Evolutionary conservation across 2,888 invertebrate species (phyloP), one percentile per base, ranked within the genome.

Genomic region (Tetragnatha montana): DNA sequence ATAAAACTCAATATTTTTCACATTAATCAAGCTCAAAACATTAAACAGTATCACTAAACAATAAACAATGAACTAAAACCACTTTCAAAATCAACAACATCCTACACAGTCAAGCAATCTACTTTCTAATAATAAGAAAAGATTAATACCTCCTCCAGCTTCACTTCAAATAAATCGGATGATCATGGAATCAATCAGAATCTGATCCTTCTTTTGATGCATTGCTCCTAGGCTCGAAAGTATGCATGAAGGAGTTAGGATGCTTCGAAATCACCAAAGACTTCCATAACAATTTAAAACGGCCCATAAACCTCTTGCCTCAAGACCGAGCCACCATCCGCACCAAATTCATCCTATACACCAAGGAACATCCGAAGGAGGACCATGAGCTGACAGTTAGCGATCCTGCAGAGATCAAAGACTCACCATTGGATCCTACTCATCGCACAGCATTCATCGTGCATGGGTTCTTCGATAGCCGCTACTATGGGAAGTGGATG

Each of bases 401-500:
- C 21, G 82, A 92, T 47, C 60, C 73, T 8, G 87, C 79, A 12
- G 71, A 76, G 3, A 85, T 92, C 3, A 82, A 21, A 19, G 75
- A 78, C 12, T 90, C 92, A 0, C 19, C 51, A 4, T 74, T 92
- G 35, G 76, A 91, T 73, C 68, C 88, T 6, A 82, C 50, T 6
- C 75, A 84, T 17, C 35, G 70, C 12, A 92, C 91, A 1, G 87
- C 82, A 17, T 91, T 92, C 70, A 85, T 92, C 35, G 87, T 91
- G 7, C 92, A 92, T 71, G 92, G 92, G 51, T 92, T 91, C 35
- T 51, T 92, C 47, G 92, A 92, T 85, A 92, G 89, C 50, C 70
- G 73, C 22, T 74, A 88, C 8, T 91, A 91, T 35, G 91, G 89
- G 22, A 87, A 86, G 17, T 92, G 92, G 92, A 90, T 92, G 87